phyloP scores from a whole-genome alignment of 2,113 vertebrate genomes.

The Laterallus jamaicensis region DNA sequence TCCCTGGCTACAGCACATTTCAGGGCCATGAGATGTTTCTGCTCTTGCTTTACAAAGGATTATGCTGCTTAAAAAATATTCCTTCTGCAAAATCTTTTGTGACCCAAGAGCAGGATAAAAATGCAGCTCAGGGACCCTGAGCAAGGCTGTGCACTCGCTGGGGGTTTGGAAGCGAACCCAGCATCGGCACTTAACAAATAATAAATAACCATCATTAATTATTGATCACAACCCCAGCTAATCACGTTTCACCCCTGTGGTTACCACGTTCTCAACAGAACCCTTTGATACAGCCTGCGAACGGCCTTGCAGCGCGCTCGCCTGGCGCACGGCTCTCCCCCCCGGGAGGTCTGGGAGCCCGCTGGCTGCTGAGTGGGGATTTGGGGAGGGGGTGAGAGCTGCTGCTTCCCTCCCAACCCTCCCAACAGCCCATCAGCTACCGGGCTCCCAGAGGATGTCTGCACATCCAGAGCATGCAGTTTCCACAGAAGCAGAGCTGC shows the following conservation, averaged over 20 bases:
- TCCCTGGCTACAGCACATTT: not conserved
- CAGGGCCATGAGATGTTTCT: not conserved
- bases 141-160: not conserved
- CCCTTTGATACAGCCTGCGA: not conserved
- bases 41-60: not conserved
- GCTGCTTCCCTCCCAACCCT: not conserved
- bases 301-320: not conserved
- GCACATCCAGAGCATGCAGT: not conserved
- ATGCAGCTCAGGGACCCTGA: not conserved
- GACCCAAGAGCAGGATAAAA: constrained; percentile 15
- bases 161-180: not conserved
- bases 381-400: not conserved
- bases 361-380: accelerated
- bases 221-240: constrained; percentile 61
- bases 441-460: not conserved
- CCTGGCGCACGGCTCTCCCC: accelerated
- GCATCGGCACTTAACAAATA: constrained; percentile 34
- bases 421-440: accelerated
- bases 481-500: not conserved
- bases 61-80: not conserved
- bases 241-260: constrained; percentile 23
- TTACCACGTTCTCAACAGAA: not conserved
- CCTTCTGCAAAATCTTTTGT: constrained; percentile 45
- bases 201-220: constrained; percentile 66
- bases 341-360: accelerated